Evolutionary conservation across 2,888 invertebrate species (phyloP).

Genomic region (Serripes groenlandicus): DNA sequence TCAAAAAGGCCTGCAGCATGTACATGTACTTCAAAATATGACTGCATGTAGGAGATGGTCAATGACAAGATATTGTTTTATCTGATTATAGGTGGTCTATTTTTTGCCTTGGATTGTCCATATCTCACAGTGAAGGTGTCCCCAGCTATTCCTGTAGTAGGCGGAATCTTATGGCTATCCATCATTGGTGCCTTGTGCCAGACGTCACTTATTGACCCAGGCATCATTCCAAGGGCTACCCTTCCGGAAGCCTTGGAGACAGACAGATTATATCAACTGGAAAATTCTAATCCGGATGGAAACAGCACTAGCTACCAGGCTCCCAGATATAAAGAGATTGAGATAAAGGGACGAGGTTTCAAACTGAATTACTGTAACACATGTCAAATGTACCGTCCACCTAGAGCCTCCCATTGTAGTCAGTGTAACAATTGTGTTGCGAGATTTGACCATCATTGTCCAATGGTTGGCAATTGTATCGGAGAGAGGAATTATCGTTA

Average conservation of each 20-base stretch:
- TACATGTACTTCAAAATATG: too few relatives aligned
- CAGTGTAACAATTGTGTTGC: constrained; percentile 68
- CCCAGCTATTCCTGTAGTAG: constrained; percentile 66
- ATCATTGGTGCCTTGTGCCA: constrained; percentile 59
- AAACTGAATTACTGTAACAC: constrained; percentile 63
- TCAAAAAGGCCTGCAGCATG: too few relatives aligned
- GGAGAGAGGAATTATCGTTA: constrained; percentile 65
- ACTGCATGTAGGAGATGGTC: too few relatives aligned
- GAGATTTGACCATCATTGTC: constrained; percentile 67
- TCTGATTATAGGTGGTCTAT: constrained; percentile 59
- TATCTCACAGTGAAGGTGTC: constrained; percentile 61
- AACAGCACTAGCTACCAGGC: constrained; percentile 46
- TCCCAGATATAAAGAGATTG: constrained; percentile 59
- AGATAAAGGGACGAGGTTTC: constrained; percentile 57
- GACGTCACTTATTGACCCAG: constrained; percentile 64
- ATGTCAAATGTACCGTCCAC: constrained; percentile 66
- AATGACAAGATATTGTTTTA: too few relatives aligned
- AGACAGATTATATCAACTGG: constrained; percentile 54
- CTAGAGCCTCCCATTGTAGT: constrained; percentile 65
- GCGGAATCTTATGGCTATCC: constrained; percentile 58
- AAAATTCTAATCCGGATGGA: constrained; percentile 50
- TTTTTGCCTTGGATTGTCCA: constrained; percentile 64
- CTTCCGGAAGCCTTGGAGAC: constrained; percentile 64
- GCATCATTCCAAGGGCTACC: constrained; percentile 65
- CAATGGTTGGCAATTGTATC: constrained; percentile 67